These are phyloP conservation scores for Tragelaphus scriptus DNA, from an alignment of 2,113 vertebrate genomes.

Conservation along the genomic window DNA sequence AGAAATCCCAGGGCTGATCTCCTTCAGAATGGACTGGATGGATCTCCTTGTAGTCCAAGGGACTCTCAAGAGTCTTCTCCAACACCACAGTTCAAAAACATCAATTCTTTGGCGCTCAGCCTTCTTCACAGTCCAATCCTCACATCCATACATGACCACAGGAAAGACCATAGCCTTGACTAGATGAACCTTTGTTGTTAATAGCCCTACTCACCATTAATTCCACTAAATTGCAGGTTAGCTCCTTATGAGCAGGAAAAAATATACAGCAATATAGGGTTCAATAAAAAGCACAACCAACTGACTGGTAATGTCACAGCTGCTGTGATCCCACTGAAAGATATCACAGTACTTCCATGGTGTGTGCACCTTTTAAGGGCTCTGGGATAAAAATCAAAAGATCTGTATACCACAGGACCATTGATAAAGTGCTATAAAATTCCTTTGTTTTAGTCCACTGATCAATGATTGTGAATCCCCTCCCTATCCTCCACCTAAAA, in stretches of 20 bases:
- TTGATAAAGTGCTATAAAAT: background rate
- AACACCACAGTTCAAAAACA: too few relatives aligned
- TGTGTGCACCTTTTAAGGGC: background rate
- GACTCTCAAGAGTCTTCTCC: too few relatives aligned
- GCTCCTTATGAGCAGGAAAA: background rate
- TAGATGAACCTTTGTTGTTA: background rate
- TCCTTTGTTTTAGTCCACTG: background rate
- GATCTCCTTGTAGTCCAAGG: too few relatives aligned
- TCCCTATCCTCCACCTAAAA: background rate
- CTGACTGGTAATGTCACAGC: background rate
- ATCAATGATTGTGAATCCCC: background rate
- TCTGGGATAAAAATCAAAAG: background rate
- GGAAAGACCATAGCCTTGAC: too few relatives aligned
- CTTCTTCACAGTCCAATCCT: too few relatives aligned
- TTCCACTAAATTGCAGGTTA: background rate
- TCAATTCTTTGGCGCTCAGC: too few relatives aligned
- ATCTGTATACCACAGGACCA: background rate
- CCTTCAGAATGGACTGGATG: too few relatives aligned
- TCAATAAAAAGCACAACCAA: constrained; percentile 6
- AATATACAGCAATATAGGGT: background rate
- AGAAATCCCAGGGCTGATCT: too few relatives aligned
- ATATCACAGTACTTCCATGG: background rate
- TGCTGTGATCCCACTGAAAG: background rate
- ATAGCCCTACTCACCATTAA: constrained; percentile 2
- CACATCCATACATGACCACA: too few relatives aligned